Percentiles rank a stretch among this genome's conserved stretches.
Evolutionary conservation across 2,888 invertebrate species (phyloP).

Genomic region (Lycocerus yunnanus): DNA sequence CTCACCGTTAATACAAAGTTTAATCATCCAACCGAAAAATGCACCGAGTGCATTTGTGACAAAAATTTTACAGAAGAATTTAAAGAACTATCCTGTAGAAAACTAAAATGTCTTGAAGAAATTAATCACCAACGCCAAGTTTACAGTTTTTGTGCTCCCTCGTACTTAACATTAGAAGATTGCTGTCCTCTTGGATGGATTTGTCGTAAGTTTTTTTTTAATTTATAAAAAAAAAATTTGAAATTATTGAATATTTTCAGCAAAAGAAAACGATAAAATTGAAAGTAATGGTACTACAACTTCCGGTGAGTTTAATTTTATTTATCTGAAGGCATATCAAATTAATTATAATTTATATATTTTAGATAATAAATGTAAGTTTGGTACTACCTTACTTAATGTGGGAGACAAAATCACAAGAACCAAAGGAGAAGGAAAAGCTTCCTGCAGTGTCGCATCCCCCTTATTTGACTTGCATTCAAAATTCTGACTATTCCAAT

Average conservation of each 20-base stretch:
- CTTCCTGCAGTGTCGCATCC: slow-evolving; percentile 31
- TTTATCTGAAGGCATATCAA: not conserved
- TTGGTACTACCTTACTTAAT: slow-evolving; percentile 19
- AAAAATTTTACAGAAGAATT: slow-evolving; percentile 33
- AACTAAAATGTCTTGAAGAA: slow-evolving; percentile 28
- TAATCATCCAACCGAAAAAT: slow-evolving; percentile 18
- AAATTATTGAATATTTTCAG: not conserved
- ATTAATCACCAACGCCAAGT: slow-evolving; percentile 20
- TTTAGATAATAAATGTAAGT: slow-evolving; percentile 29
- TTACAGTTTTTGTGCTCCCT: slow-evolving; percentile 34
- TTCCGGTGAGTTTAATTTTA: not conserved
- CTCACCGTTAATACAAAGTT: slow-evolving; percentile 33
- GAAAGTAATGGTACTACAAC: not conserved
- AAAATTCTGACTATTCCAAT: not conserved
- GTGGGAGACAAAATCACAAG: slow-evolving; percentile 26
- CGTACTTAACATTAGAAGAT: slow-evolving; percentile 19
- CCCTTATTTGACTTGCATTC: slow-evolving; percentile 34
- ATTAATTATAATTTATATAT: not conserved
- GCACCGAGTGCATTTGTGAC: slow-evolving; percentile 33
- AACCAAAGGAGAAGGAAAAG: not conserved
- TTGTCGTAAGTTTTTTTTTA: slow-evolving; percentile 32
- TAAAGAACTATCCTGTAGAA: slow-evolving; percentile 33
- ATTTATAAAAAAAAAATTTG: not conserved
- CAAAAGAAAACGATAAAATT: not conserved
- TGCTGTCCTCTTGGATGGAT: slow-evolving; percentile 34